Conservation (phyloP, 2,113 vertebrate genomes). For the Thomomys bottae region DNA sequence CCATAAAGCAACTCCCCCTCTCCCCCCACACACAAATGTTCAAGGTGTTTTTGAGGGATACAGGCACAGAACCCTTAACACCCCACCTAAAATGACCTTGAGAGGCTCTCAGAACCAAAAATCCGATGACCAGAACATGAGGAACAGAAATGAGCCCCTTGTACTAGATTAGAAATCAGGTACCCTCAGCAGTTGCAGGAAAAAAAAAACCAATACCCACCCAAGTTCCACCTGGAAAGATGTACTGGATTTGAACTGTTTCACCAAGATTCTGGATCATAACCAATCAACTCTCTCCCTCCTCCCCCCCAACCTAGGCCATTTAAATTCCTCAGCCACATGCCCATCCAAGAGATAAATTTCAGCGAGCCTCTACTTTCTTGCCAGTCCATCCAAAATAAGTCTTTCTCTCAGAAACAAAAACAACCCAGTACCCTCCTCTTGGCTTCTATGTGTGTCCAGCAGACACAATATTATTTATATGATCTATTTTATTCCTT, state of each 20-base stretch:
- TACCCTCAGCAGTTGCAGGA: neutral
- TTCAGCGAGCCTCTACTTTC: neutral
- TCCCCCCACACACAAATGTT: neutral
- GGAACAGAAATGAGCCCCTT: neutral
- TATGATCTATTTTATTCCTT: neutral
- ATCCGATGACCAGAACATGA: neutral
- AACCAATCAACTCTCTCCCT: neutral
- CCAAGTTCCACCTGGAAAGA: neutral
- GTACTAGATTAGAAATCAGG: neutral
- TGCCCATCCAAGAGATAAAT: neutral
- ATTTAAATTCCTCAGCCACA: neutral
- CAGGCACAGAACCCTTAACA: neutral
- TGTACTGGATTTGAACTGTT: neutral
- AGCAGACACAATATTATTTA: neutral
- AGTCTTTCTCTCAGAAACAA: neutral
- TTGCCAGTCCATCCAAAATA: neutral
- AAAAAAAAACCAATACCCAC: neutral
- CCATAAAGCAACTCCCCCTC: neutral
- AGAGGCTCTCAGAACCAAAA: slow-evolving; percentile 1
- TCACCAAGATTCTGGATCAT: neutral
- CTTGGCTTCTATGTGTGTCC: neutral
- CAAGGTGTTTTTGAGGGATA: neutral
- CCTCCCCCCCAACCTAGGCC: no score
- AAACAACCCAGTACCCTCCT: neutral
- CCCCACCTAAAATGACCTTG: slow-evolving; percentile 24